Percentiles rank a stretch among this genome's conserved stretches.
Conservation (phyloP, 2,113 vertebrate species). For the Deroptyus accipitrinus region DNA sequence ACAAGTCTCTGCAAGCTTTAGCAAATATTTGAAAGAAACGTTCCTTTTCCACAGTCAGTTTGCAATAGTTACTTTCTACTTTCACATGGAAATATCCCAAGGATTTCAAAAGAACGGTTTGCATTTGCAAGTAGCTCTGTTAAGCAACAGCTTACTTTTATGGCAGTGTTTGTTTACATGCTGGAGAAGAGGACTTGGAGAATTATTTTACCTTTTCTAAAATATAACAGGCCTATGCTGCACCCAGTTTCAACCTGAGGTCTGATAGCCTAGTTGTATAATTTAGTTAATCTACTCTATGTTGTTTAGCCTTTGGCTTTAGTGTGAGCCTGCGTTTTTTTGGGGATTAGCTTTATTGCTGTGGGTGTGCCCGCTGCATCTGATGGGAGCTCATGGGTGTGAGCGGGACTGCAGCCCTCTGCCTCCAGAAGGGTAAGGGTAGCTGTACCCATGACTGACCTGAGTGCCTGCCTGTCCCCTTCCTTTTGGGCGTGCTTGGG, state of each 20-base stretch:
- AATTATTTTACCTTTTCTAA: background rate
- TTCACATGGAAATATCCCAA: background rate
- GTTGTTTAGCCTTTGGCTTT: background rate
- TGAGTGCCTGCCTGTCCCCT: fast-evolving
- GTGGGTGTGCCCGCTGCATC: background rate
- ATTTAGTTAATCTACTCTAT: fast-evolving
- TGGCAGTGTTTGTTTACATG: background rate
- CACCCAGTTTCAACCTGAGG: fast-evolving
- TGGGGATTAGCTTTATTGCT: fast-evolving
- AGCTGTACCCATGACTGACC: background rate
- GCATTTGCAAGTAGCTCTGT: background rate
- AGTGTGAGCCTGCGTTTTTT: fast-evolving
- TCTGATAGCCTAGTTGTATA: background rate
- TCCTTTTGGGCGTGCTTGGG: fast-evolving
- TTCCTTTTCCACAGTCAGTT: background rate
- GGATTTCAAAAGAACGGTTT: background rate
- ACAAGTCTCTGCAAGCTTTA: background rate
- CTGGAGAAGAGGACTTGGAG: background rate
- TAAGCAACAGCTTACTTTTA: background rate
- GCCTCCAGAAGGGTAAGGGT: fast-evolving
- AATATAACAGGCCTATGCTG: fast-evolving
- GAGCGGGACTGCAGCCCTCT: background rate
- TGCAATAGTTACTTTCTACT: background rate
- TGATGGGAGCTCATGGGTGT: fast-evolving
- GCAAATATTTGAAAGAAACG: background rate